A percentile compares a stretch with the other conserved stretches of the same genome.
These are phyloP conservation scores for Strix aluco DNA, from an alignment of 2,113 vertebrate species.

Conservation along the genomic window DNA sequence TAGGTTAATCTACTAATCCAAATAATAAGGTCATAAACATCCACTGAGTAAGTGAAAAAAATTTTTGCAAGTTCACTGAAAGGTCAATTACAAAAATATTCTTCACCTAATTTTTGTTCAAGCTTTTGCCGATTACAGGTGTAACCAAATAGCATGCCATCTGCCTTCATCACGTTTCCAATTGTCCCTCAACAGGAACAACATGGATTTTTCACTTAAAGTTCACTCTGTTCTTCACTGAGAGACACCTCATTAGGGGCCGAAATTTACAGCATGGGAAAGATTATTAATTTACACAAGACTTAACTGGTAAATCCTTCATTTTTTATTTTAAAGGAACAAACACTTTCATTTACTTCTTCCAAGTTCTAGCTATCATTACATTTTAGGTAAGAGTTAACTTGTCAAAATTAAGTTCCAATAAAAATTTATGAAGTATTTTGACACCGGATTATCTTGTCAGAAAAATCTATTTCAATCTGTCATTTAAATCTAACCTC, in stretches of 20 bases:
- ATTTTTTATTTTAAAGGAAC: neutral
- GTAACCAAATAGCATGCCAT: conserved; percentile 79
- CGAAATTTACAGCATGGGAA: neutral
- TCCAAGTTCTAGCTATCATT: neutral
- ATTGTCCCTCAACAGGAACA: conserved; percentile 48
- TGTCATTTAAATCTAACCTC: neutral
- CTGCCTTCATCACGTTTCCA: conserved; percentile 62
- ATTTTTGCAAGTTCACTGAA: conserved; percentile 58
- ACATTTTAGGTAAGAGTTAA: neutral
- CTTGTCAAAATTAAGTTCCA: neutral
- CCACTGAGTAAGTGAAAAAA: conserved; percentile 12
- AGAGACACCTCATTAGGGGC: conserved; percentile 13
- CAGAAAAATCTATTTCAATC: neutral
- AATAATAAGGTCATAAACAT: conserved; percentile 24
- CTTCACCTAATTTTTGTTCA: conserved; percentile 68
- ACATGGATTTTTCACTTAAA: conserved; percentile 64
- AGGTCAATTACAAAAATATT: conserved; percentile 68
- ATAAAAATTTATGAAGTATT: neutral
- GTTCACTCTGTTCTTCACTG: conserved; percentile 50
- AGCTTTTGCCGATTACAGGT: conserved; percentile 68
- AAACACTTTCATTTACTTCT: neutral
- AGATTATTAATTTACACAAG: neutral
- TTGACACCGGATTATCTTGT: neutral
- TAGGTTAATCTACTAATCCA: neutral
- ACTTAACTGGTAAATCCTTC: neutral